Base-by-base conservation (phyloP, 1,140 invertebrate genomes). In the Oncopodura yosiiana region DNA sequence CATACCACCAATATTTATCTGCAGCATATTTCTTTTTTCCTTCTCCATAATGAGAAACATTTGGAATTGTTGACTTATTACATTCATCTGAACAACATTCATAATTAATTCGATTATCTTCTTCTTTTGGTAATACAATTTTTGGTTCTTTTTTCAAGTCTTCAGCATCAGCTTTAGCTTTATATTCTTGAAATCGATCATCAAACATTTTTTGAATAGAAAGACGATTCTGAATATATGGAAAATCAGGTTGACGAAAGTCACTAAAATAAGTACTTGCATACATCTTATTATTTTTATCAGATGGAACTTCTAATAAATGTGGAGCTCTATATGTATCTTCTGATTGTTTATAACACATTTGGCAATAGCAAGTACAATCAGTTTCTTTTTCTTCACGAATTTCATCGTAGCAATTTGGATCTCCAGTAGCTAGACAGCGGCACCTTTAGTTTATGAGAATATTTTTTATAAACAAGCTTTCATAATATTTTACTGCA, bases 391-490 rank as follows among this genome's bases (percentile, higher is more conserved):
- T 37, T 30, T 60, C 57, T 34, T 43, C 53, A 16, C 32, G 37
- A 0, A 30, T 24, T n/a, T 62, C 61, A n/a, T 56, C 61, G 24
- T 56, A 58, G 16, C 34, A 44, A 30, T 58, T 63, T 14, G 53
- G 57, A 27, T 60, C 42, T 18, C 57, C 54, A 12, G 61, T 63
- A 3, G 61, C 54, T 27, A 63, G 38, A 45, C 61, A 63, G 3
- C 54, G 50, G 34, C 61, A 60, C 61, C 61, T n/a, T n/a, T n/a
- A n/a, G n/a, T n/a, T n/a, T n/a, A n/a, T n/a, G n/a, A n/a, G n/a
- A n/a, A n/a, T n/a, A n/a, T n/a, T n/a, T n/a, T n/a, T n/a, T n/a
- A n/a, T n/a, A 63, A 29, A 43, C 12, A n/a, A 36, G 39, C 37
- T 63, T 57, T 12, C 38, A 21, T 51, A 26, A 3, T 9, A 16